Conservation (phyloP, 2,113 vertebrate species). For the Campylomormyrus tamandua region DNA sequence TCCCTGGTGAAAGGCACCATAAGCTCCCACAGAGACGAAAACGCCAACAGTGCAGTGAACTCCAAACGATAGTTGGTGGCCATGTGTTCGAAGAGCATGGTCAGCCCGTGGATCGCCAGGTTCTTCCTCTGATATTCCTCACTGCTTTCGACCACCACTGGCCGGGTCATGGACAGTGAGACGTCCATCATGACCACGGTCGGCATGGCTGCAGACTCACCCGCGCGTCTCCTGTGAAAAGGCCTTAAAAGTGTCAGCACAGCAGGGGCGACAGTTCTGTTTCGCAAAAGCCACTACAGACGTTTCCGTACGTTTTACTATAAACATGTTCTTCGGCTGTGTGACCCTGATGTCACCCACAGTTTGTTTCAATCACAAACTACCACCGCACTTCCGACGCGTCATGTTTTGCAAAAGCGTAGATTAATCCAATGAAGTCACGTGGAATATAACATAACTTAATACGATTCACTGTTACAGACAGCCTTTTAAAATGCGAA, state of each 20-base stretch:
- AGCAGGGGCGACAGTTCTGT: background rate
- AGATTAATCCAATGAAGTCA: background rate
- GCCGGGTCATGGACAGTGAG: conserved; percentile 95
- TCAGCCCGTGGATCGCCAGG: conserved; percentile 86
- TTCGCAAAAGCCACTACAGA: background rate
- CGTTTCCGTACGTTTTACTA: background rate
- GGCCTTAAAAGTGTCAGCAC: background rate
- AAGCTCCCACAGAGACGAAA: conserved; percentile 91
- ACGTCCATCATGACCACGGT: conserved; percentile 95
- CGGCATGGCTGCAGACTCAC: conserved; percentile 66
- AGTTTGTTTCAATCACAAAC: background rate
- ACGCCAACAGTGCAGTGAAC: conserved; percentile 87
- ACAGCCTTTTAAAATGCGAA: background rate
- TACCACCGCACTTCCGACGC: background rate
- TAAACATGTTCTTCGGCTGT: background rate
- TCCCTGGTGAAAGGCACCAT: conserved; percentile 96
- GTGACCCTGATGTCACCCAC: background rate
- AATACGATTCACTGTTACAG: background rate
- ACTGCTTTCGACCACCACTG: conserved; percentile 76
- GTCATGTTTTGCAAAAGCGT: background rate
- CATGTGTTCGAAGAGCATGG: conserved; percentile 98
- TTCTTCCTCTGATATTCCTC: conserved; percentile 96
- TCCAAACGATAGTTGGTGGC: conserved; percentile 93
- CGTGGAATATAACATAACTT: background rate
- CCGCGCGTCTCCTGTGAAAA: background rate